Base-by-base conservation (phyloP, 1,140 invertebrate genomes). In the Caerostris darwini region DNA sequence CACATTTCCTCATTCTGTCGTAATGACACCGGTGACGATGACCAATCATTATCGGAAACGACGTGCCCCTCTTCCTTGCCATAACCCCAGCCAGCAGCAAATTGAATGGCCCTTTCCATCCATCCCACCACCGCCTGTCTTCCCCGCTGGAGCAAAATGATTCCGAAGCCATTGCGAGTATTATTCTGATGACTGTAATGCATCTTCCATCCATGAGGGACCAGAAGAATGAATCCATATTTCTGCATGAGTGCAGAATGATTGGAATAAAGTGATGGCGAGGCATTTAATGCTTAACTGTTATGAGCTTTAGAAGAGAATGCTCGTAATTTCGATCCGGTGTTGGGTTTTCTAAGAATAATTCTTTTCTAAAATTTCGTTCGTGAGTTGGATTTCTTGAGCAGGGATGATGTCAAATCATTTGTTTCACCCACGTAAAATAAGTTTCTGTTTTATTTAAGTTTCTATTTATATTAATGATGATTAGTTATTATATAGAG, bases 41-140 rank as follows among this genome's bases (percentile, higher is more conserved):
- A 90, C 88, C 88, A 90, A 90, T 90, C 88, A 90, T 90, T 71
- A 90, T 90, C 88, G 88, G 88, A 90, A 90, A 57, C 67, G 88
- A 90, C 88, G 53, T 90, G 53, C 67, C 53, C 53, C 50, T 53
- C 64, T 67, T 59, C 64, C 50, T 61, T 77, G 34, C 69, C 34
- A 10, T 77, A 50, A 77, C 69, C 69, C 69, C 14, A 7, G 14
- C 61, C 61, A 67, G 77, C n/a, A 85, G 82, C 64, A 90, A 90
- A 90, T 90, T 90, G 88, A 90, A 90, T 90, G 88, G 82, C 82
- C 14, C 64, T n/a, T 14, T 12, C n/a, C 12, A n/a, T n/a, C 3
- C n/a, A 67, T 12, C 64, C 64, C 64, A 3, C 64, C 64, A 67
- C 64, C n/a, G 3, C 34, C 0, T 10, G 7, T n/a, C 5, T n/a